Base-by-base conservation (phyloP, 2,797 vertebrate genomes). In the Hoplostethus atlanticus region DNA sequence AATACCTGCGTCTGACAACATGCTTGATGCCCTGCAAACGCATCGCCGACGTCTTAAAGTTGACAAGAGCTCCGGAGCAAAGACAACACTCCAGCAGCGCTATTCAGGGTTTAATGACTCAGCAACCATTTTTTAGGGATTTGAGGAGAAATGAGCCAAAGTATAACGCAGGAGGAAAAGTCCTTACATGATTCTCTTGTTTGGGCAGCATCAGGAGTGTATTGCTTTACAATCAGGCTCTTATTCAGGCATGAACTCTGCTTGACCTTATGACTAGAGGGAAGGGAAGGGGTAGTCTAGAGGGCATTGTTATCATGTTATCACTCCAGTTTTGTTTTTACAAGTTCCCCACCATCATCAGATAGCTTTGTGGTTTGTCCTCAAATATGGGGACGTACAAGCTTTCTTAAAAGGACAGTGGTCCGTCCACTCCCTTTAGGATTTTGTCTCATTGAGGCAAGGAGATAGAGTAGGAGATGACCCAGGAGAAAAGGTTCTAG, bases 221-320 rank as follows among this genome's bases (percentile, higher is more conserved):
- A 48, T 77, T 81, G 60, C 25, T 79, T 44, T 47, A 7, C 28
- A 57, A n/a, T 36, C 42, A 7, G 60, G 16, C 51, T 57, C 34
- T 73, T 65, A 80, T 9, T 80, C 66, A 80, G 44, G 69, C 64
- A 34, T 74, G 56, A 73, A 81, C 84, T 76, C 55, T 52, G 28
- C 0, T 34, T 77, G 68, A 81, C 83, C 68, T 69, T 38, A 53
- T 11, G 34, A 70, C 7, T 28, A 28, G 52, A 60, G 10, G 11
- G 54, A 5, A 44, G 61, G 53, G 46, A 30, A 44, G 61, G 53
- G 46, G 21, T 46, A 10, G 8, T 42, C 34, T 13, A 47, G 44
- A 44, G 38, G 57, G 69, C 76, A 74, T 68, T 77, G 74, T 46
- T 65, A 50, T 15, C n/a, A 54, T 55, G 42, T 34, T 34, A 59